Conservation (phyloP, 2,797 vertebrate genomes). For the Lepus oiostolus region DNA sequence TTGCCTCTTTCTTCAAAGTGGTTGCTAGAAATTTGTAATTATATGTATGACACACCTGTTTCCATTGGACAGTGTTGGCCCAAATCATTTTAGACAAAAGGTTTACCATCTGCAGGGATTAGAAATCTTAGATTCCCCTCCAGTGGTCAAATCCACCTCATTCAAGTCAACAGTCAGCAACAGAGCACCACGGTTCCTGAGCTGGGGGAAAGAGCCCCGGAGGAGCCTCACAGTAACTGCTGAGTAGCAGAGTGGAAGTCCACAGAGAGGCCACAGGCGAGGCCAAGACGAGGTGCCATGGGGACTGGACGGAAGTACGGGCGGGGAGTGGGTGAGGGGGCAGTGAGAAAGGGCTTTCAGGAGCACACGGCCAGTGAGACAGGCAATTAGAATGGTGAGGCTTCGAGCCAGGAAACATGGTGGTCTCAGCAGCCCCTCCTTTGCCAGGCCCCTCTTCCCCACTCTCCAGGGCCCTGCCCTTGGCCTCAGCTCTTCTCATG, state of each 20-base stretch:
- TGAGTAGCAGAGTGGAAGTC: neutral
- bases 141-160: neutral
- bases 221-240: neutral
- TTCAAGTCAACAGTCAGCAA: slow-evolving; percentile 6
- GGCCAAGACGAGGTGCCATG: too few relatives aligned
- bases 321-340: neutral
- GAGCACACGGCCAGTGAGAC: neutral
- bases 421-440: neutral
- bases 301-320: neutral
- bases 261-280: neutral
- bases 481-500: neutral
- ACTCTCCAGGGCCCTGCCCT: neutral
- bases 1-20: neutral
- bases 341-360: neutral
- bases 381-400: neutral
- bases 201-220: neutral
- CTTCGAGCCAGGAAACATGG: neutral
- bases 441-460: too few relatives aligned
- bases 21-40: neutral
- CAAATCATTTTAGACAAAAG: slow-evolving; percentile 20
- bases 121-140: neutral
- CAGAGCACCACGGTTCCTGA: neutral
- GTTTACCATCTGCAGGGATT: neutral
- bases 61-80: neutral
- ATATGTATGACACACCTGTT: neutral